phyloP scores from a whole-genome alignment of 2,113 vertebrate species.

The Dicrurus megarhynchus region DNA sequence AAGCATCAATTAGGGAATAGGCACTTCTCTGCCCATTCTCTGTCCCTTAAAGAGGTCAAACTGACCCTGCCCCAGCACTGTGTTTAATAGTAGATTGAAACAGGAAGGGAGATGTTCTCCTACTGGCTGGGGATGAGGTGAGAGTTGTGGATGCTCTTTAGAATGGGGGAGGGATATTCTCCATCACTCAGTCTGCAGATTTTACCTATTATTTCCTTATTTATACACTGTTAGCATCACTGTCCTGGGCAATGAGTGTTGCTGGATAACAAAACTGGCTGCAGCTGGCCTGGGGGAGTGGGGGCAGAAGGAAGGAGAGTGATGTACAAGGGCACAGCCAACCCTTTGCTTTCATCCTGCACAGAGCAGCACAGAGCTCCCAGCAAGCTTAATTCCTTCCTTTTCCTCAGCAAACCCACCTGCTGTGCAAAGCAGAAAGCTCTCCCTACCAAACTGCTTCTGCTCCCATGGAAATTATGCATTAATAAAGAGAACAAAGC shows the following conservation, averaged over 20 bases:
- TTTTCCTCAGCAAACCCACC: background rate
- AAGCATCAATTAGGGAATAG: background rate
- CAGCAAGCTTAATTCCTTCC: background rate
- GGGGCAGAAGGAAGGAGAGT: background rate
- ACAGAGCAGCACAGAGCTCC: background rate
- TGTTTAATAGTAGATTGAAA: background rate
- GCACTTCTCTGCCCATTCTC: background rate
- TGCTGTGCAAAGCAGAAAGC: background rate
- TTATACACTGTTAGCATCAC: background rate
- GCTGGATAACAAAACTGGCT: background rate
- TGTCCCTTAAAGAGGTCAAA: background rate
- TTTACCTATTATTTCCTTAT: background rate
- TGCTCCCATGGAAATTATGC: background rate
- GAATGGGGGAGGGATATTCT: background rate
- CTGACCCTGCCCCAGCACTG: background rate
- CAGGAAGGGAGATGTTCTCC: background rate
- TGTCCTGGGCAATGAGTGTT: background rate
- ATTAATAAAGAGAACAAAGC: background rate
- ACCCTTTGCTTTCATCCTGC: background rate
- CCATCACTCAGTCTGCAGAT: background rate
- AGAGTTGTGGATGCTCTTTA: background rate
- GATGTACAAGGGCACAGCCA: background rate
- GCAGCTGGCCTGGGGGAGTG: background rate
- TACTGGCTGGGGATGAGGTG: background rate
- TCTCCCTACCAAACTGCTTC: background rate